phyloP scores from a whole-genome alignment of 1,140 invertebrate species.

The Sesamia nonagrioides region DNA sequence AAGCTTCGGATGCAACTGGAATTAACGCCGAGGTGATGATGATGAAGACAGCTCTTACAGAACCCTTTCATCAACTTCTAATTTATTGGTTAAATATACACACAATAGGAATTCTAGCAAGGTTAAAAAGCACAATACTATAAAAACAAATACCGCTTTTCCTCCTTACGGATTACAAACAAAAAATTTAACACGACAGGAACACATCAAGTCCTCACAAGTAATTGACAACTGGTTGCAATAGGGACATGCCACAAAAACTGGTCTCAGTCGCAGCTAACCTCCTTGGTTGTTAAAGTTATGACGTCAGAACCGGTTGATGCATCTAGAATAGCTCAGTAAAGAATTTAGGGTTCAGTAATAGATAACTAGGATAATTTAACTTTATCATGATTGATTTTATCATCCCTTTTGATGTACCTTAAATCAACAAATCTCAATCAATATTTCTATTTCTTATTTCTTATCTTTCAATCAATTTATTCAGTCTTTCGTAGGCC shows the following conservation, averaged over 20 bases:
- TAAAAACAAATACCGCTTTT: background rate
- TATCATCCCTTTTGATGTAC: no score
- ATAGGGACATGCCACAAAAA: background rate
- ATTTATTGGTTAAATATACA: no score
- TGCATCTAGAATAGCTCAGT: background rate
- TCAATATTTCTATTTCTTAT: no score
- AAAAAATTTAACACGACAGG: background rate
- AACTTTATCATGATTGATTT: no score
- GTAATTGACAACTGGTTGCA: conserved; percentile 33
- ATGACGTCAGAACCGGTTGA: conserved; percentile 16
- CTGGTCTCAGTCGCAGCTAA: conserved; percentile 8
- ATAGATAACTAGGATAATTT: background rate
- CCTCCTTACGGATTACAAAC: background rate
- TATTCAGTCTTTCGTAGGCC: no score
- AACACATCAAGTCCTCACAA: conserved; percentile 12
- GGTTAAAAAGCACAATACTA: background rate
- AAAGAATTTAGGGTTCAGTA: conserved; percentile 13
- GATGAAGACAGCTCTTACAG: no score
- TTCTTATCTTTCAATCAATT: no score
- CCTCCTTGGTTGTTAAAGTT: background rate
- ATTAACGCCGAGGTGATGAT: no score
- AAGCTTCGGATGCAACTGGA: no score
- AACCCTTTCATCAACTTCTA: no score
- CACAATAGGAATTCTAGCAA: no score
- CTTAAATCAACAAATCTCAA: no score